Base-by-base conservation (phyloP, 2,797 vertebrate species). In the Sparus aurata region DNA sequence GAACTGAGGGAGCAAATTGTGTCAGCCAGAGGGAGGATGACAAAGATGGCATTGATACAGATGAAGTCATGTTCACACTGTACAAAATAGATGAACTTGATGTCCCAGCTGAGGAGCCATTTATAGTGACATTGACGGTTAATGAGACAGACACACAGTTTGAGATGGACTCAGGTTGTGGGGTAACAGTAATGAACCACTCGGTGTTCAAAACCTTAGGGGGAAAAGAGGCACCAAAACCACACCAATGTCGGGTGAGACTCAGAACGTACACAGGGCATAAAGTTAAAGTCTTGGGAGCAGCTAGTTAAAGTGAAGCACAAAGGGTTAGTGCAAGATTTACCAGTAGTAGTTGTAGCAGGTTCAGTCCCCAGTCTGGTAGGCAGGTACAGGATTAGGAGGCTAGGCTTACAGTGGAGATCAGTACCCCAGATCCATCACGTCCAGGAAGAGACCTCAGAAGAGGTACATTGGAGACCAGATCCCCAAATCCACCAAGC, bases 361-460 rank as follows among this genome's bases (percentile, higher is more conserved):
- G 47, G 17, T 6, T 49, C 17, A 49, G 47, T 47, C 47, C 17
- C 16, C 8, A 18, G 17, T 49, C 47, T 49, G 17, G 47, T 49
- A 8, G 47, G 47, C 16, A 67, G 64, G 20, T 30, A 41, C 20
- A 74, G 64, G 75, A 77, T 69, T 16, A 64, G 49, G 47, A 54
- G 57, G 30, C 17, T 74, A n/a, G 58, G 34, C 2, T 53, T 69
- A 69, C 41, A 68, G 30, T 80, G 43, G 77, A 54, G 52, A 49
- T 1, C 16, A 49, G 47, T 4, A 49, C 47, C 17, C 17, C 47
- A 49, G 17, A 18, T 49, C 16, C 47, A 49, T 9, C 47, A 18
- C 5, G 17, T 49, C 47, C 47, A 20, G 47, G 16, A 6, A 18
- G 47, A 49, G 47, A 49, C 45, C 3, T 3, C 45, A 46, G 45